Percentiles rank a stretch among this genome's conserved stretches.
phyloP scores from a whole-genome alignment of 1,140 invertebrate genomes.

The Drosophila virilis region DNA sequence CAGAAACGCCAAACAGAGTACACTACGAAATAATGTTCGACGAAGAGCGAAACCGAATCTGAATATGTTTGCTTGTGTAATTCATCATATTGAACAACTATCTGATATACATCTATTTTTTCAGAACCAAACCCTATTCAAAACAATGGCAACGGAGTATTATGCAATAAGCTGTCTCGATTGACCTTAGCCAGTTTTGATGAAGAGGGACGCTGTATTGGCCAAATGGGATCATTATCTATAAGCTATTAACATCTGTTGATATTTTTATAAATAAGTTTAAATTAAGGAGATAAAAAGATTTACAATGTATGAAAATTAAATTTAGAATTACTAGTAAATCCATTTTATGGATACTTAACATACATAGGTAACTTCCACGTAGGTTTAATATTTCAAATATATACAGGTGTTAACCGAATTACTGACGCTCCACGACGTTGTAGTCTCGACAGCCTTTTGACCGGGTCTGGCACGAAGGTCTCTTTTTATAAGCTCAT shows the following conservation, averaged over 20 bases:
- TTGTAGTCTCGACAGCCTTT: no score
- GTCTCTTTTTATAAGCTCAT: no score
- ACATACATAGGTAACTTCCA: slow-evolving; percentile 5
- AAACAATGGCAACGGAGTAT: slow-evolving; percentile 83
- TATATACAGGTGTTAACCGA: background rate
- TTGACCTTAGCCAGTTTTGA: slow-evolving; percentile 95
- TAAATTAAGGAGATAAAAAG: slow-evolving; percentile 49
- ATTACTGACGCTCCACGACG: no score
- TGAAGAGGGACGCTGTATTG: slow-evolving; percentile 91
- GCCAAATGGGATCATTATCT: slow-evolving; percentile 90
- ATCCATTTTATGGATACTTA: slow-evolving; percentile 15
- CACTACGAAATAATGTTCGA: no score
- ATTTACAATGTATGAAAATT: slow-evolving; percentile 53
- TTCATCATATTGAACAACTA: no score
- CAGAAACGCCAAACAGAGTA: no score
- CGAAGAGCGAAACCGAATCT: no score
- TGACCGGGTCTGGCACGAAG: no score
- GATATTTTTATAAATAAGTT: slow-evolving; percentile 60
- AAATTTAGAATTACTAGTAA: slow-evolving; percentile 26
- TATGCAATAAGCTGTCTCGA: slow-evolving; percentile 94
- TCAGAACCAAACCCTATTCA: slow-evolving; percentile 84
- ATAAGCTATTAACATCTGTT: slow-evolving; percentile 86
- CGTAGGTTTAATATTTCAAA: slow-evolving; percentile 28
- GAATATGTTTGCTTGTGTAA: no score
- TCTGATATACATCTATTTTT: slow-evolving; percentile 9